These are phyloP conservation scores for Medauroidea extradentata DNA, from an alignment of 1,140 invertebrate genomes.

Conservation along the genomic window DNA sequence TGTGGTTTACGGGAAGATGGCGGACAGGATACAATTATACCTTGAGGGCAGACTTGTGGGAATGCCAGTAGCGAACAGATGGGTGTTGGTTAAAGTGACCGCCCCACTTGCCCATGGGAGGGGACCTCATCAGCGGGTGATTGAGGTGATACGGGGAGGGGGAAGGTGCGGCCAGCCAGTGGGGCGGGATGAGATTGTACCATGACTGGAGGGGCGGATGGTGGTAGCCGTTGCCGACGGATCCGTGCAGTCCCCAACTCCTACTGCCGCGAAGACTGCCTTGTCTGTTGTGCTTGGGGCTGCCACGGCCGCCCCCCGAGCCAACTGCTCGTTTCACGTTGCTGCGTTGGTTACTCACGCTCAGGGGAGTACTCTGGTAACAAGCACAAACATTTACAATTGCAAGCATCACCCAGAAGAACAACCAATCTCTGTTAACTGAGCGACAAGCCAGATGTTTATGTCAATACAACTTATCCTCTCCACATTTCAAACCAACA, in stretches of 20 bases:
- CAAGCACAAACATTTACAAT: background rate
- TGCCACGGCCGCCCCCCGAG: background rate
- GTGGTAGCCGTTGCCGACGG: background rate
- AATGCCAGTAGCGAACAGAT: constrained; percentile 1
- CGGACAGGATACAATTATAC: constrained; percentile 11
- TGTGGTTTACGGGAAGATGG: no score
- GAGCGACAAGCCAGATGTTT: no score
- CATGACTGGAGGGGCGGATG: constrained; percentile 13
- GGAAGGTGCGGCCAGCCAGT: constrained; percentile 20
- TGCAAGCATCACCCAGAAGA: background rate
- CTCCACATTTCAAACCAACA: no score
- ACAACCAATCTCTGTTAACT: background rate
- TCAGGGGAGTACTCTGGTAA: constrained; percentile 9
- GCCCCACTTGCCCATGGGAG: background rate
- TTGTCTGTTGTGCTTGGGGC: constrained; percentile 5
- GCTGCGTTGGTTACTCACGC: constrained; percentile 10
- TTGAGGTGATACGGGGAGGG: constrained; percentile 23
- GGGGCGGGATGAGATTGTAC: constrained; percentile 25
- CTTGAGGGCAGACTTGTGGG: constrained; percentile 17
- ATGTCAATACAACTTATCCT: no score
- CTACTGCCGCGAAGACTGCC: background rate
- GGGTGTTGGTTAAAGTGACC: background rate
- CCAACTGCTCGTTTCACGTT: background rate
- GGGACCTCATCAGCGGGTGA: constrained; percentile 1
- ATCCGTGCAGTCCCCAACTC: background rate